Base-by-base conservation (phyloP, 2,888 invertebrate species). In the Hypsopygia costalis region DNA sequence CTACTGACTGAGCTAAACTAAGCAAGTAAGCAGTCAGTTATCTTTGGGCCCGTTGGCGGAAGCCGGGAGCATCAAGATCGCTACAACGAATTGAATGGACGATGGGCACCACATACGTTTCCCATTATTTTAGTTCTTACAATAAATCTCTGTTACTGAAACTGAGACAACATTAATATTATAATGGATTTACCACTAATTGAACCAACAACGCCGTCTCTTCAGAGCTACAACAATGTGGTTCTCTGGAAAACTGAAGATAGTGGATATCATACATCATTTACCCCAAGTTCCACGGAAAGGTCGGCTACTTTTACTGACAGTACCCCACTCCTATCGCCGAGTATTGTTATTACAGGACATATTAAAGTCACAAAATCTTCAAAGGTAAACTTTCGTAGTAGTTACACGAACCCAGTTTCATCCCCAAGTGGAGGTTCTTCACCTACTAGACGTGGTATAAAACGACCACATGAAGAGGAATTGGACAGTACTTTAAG, bases 261-360 rank as follows among this genome's bases (percentile, higher is more conserved):
- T 48, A 88, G 88, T 58, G 88, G 88, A 30, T 88, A 87, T 51
- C 81, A 85, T 42, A 85, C 86, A 34, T 77, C 81, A 1, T 79
- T 70, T 47, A 83, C 86, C 25, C 82, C 82, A 29, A 69, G 81
- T 12, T 81, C 86, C 7, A 60, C 82, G 29, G 81, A 80, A 54
- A 69, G 63, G 44, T 77, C 77, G 0, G 73, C 73, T 47, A 43
- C 77, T 49, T 74, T 77, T 1, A 72, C 58, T 44, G 78, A 78
- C 27, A 79, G 68, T 46, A 59, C 72, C 27, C 58, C 71, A 3
- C 47, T 62, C 25, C 54, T 66, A 21, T 54, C 63, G 25, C 57
- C 62, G 27, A 62, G 64, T 41, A 66, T 65, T 44, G 57, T 60
- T 44, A 64, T 62, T 39, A 58, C 66, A 40, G 64, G 70, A 34